Conservation (phyloP, 1,140 invertebrate species). For the Caenorhabditis tropicalis region DNA sequence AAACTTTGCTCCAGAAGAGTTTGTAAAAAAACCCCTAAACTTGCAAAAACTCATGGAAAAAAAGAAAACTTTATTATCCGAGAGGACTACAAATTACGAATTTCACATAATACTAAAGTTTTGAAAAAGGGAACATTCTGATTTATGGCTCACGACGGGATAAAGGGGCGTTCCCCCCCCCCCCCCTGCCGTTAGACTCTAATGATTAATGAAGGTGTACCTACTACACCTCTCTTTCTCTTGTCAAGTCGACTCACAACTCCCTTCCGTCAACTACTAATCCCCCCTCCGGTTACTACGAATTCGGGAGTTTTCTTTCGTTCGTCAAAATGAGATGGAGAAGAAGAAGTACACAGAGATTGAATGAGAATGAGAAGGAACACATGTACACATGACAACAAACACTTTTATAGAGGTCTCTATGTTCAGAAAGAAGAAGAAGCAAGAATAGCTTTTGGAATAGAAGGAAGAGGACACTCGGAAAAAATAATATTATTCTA, state of each 20-base stretch:
- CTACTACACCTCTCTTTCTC: too few species aligned
- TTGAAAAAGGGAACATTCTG: not conserved
- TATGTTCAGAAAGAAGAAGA: not conserved
- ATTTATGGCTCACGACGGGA: not conserved
- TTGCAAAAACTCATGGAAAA: not conserved
- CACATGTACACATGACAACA: not conserved
- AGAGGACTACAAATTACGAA: not conserved
- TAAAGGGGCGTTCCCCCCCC: not conserved
- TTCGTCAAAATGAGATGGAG: too few species aligned
- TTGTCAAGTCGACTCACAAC: too few species aligned
- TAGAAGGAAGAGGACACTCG: not conserved
- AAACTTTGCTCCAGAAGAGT: not conserved
- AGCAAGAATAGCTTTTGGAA: not conserved
- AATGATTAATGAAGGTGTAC: slow-evolving; percentile 3
- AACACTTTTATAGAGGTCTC: not conserved
- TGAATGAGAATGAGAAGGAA: not conserved
- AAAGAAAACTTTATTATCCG: not conserved
- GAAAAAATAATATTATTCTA: not conserved
- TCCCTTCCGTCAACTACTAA: slow-evolving; percentile 22
- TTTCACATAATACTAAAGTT: too few species aligned
- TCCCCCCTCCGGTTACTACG: not conserved
- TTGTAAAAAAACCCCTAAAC: slow-evolving; percentile 11
- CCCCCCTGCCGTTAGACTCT: not conserved
- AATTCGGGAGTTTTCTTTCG: not conserved
- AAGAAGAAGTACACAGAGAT: not conserved